phyloP scores from a whole-genome alignment of 2,113 vertebrate species.

The Empidonax traillii region DNA sequence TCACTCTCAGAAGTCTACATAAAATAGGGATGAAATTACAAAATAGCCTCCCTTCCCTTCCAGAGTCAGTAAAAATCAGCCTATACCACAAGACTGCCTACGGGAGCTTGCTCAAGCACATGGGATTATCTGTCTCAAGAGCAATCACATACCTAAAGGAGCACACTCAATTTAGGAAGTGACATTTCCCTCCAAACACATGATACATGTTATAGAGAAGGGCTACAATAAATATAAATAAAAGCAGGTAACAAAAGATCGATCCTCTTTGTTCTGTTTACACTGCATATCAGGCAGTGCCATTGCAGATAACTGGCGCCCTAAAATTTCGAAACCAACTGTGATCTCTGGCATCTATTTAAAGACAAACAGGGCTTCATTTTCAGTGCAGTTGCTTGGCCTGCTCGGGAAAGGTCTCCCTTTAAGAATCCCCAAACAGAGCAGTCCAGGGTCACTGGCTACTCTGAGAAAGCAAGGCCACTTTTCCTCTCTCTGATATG shows the following conservation, averaged over 20 bases:
- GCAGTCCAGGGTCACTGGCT: neutral
- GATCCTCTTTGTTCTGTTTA: neutral
- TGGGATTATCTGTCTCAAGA: neutral
- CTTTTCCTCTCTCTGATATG: neutral
- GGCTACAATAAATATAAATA: neutral
- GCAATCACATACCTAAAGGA: neutral
- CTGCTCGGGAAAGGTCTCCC: neutral
- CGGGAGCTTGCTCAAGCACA: neutral
- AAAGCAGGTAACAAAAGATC: neutral
- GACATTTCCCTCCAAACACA: neutral
- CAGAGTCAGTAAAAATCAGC: neutral
- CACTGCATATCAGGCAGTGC: neutral
- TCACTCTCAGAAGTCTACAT: neutral
- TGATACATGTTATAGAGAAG: rapidly evolving
- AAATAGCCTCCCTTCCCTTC: neutral
- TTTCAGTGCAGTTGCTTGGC: neutral
- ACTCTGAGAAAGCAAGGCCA: neutral
- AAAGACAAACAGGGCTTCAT: neutral
- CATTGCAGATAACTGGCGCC: neutral
- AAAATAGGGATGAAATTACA: neutral
- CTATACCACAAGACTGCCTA: neutral
- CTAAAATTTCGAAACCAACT: neutral
- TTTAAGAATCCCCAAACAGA: neutral
- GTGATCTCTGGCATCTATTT: slow-evolving; percentile 7
- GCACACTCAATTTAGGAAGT: neutral